A percentile compares a stretch with the other conserved stretches of the same genome.
Evolutionary conservation across 1,140 invertebrate species (phyloP).

Genomic region (Drosophila watanabei): DNA sequence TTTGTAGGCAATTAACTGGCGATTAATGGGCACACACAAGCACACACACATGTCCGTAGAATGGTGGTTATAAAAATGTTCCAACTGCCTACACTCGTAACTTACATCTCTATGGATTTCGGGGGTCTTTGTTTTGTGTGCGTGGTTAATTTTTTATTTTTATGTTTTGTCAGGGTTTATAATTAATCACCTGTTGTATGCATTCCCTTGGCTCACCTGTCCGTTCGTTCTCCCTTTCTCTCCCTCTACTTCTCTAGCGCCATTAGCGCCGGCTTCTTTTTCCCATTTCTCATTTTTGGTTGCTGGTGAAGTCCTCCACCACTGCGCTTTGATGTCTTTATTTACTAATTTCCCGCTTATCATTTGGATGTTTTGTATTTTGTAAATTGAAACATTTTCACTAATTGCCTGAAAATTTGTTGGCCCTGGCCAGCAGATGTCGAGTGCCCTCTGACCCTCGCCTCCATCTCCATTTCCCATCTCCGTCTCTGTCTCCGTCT

Average conservation of each 20-base stretch:
- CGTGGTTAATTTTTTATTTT: slow-evolving; percentile 80
- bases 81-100: slow-evolving; percentile 51
- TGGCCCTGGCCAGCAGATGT: slow-evolving; percentile 51
- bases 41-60: slow-evolving; percentile 24
- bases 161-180: slow-evolving; percentile 84
- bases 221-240: neutral
- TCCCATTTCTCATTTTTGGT: slow-evolving; percentile 15
- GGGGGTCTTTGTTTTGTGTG: slow-evolving; percentile 50
- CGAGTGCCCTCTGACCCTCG: slow-evolving; percentile 70
- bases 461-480: neutral
- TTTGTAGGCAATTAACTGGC: slow-evolving; percentile 80
- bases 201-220: slow-evolving; percentile 22
- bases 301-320: slow-evolving; percentile 16
- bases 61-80: slow-evolving; percentile 70
- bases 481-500: neutral
- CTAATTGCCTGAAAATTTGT: slow-evolving; percentile 83
- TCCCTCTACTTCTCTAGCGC: slow-evolving; percentile 49
- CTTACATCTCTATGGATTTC: slow-evolving; percentile 26
- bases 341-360: slow-evolving; percentile 84
- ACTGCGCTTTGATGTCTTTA: slow-evolving; percentile 80
- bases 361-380: slow-evolving; percentile 81
- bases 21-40: slow-evolving; percentile 73
- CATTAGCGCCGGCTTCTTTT: slow-evolving; percentile 77
- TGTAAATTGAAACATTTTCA: slow-evolving; percentile 83
- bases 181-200: slow-evolving; percentile 82